phyloP scores from a whole-genome alignment of 2,797 vertebrate genomes.

The Streptopelia turtur region DNA sequence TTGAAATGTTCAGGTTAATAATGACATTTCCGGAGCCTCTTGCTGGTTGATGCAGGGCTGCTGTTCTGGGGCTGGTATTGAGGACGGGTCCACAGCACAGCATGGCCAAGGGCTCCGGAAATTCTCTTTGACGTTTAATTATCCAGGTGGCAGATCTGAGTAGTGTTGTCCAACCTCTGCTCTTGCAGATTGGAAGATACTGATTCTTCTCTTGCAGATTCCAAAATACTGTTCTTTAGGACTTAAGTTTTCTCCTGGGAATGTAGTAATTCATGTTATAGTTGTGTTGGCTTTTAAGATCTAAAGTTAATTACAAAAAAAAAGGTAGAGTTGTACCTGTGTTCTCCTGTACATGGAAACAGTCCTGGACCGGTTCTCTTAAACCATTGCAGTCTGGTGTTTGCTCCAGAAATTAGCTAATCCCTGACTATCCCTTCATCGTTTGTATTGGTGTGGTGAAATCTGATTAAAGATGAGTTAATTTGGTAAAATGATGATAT shows the following conservation, averaged over 20 bases:
- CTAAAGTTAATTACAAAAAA: neutral
- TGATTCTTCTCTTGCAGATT: neutral
- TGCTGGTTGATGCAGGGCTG: neutral
- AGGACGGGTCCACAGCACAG: neutral
- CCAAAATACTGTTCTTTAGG: neutral
- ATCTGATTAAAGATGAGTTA: neutral
- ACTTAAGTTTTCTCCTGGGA: neutral
- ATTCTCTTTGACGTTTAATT: neutral
- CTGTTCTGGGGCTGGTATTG: fast-evolving
- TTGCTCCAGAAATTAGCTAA: neutral
- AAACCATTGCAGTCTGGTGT: neutral
- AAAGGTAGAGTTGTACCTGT: neutral
- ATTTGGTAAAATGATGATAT: neutral
- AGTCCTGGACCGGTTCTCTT: neutral
- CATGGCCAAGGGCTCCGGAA: neutral
- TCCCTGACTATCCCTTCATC: fast-evolving
- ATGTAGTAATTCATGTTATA: fast-evolving
- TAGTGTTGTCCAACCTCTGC: neutral
- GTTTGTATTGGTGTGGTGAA: neutral
- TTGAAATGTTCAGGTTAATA: neutral
- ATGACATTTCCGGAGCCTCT: neutral
- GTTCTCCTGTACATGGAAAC: fast-evolving
- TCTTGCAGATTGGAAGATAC: neutral
- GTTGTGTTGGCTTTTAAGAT: neutral
- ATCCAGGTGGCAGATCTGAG: neutral